Percentiles rank a stretch among this genome's conserved stretches.
Evolutionary conservation across 2,888 invertebrate species (phyloP).

Genomic region (Panopea generosa): DNA sequence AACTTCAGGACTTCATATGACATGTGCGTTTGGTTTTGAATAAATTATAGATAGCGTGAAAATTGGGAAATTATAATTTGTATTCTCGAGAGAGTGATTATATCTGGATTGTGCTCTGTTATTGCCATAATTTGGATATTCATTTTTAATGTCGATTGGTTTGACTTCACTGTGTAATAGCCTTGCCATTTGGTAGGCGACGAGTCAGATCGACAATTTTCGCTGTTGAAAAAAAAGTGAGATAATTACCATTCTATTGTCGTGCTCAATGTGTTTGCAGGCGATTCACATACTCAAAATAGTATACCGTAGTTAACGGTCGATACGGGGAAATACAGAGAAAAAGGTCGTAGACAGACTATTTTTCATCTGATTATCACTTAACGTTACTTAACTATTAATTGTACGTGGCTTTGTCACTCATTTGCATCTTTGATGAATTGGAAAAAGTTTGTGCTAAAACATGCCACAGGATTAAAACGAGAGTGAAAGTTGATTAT

Average conservation of each 20-base stretch:
- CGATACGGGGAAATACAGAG: slow-evolving; percentile 18
- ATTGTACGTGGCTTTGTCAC: slow-evolving; percentile 58
- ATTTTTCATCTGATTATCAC: slow-evolving; percentile 25
- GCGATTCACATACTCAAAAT: slow-evolving; percentile 17
- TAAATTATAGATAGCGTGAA: no score
- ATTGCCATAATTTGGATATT: slow-evolving; percentile 1
- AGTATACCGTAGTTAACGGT: slow-evolving; percentile 23
- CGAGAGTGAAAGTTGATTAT: slow-evolving; percentile 6
- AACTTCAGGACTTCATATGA: no score
- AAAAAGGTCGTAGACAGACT: slow-evolving; percentile 20
- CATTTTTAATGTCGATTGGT: background rate
- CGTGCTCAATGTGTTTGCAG: background rate
- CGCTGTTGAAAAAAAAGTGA: slow-evolving; percentile 7
- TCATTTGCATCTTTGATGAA: slow-evolving; percentile 25
- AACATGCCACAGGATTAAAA: slow-evolving; percentile 23
- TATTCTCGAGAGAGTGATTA: background rate
- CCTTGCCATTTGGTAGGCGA: slow-evolving; percentile 36
- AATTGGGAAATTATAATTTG: slow-evolving; percentile 10
- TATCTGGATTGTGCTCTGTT: background rate
- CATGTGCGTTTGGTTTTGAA: no score
- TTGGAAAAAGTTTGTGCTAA: slow-evolving; percentile 23
- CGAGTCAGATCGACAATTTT: slow-evolving; percentile 22
- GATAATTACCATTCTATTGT: slow-evolving; percentile 31
- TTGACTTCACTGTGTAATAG: slow-evolving; percentile 33
- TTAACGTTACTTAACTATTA: slow-evolving; percentile 43